Base-by-base conservation (phyloP, 2,888 invertebrate genomes). In the Brenthis ino region DNA sequence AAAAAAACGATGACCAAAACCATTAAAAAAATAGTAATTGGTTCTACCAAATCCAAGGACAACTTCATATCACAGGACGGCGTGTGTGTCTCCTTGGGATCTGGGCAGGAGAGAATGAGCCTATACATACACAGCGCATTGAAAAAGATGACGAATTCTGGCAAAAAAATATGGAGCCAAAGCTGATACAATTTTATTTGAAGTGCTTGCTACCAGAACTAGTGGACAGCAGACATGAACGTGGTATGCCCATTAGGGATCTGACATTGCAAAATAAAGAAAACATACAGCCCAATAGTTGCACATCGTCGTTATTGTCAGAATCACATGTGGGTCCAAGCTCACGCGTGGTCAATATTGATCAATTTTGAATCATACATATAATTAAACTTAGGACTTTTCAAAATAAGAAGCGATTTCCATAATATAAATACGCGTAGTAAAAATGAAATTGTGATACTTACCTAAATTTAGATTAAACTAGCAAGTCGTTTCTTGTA, bases 31-130 rank as follows among this genome's bases (percentile, higher is more conserved):
- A 63, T 6, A 47, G 64, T 58, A 55, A 64, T 16, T 71, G 71
- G 71, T 72, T 50, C 12, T 51, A 51, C 24, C 74, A 74, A 60
- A 56, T 71, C 5, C 69, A 74, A 57, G 71, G 74, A 1, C 74
- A 73, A 58, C 54, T 73, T 3, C 69, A 70, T 28, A 57, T 72
- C 16, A 70, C 70, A 5, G 43, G 64, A 51, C 48, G 55, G 53
- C 20, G 33, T 16, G 28, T 61, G n/a, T 72, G 69, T 57, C n/a
- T 69, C 12, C 65, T 74, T 61, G 71, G 54, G 8, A 57, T 73
- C 48, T 16, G 16, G 16, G 16, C 16, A 24, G 63, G 69, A 48
- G 61, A 69, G 55, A 67, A 68, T 50, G 11, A 66, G 55, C 64
- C 61, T 2, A 12, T 70, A 24, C 55, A 64, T 51, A 61, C 48